These are phyloP conservation scores for Melanotaenia maccullochi DNA, from an alignment of 2,797 vertebrate species.

Conservation along the genomic window DNA sequence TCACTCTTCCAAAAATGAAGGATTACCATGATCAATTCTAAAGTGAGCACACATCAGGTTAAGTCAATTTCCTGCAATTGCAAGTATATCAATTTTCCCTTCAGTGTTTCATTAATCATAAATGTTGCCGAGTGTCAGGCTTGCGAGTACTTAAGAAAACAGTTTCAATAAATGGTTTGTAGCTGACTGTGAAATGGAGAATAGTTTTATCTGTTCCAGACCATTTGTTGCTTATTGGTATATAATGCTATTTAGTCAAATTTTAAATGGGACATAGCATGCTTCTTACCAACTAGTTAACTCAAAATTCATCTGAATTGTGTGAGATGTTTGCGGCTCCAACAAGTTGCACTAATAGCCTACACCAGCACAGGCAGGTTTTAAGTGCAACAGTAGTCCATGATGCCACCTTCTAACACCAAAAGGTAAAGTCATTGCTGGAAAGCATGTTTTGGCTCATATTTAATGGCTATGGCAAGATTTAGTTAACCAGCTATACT, in stretches of 20 bases:
- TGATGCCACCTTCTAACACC: neutral
- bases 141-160: conserved; percentile 14
- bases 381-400: neutral
- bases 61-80: conserved; percentile 38
- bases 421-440: neutral
- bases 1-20: conserved; percentile 32
- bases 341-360: neutral
- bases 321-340: neutral
- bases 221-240: neutral
- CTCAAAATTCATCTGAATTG: neutral
- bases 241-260: neutral
- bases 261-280: neutral
- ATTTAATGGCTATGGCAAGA: neutral
- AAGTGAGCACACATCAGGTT: conserved; percentile 16
- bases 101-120: conserved; percentile 51
- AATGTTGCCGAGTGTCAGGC: conserved; percentile 20
- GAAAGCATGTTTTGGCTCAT: neutral
- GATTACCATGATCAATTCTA: conserved; percentile 10
- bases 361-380: neutral
- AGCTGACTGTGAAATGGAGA: neutral
- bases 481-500: neutral
- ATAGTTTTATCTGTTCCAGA: neutral
- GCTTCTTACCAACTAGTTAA: neutral
- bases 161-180: neutral
- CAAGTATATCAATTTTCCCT: conserved; percentile 47